These are phyloP conservation scores for Tineola bisselliella DNA, from an alignment of 2,888 invertebrate genomes.

Conservation along the genomic window DNA sequence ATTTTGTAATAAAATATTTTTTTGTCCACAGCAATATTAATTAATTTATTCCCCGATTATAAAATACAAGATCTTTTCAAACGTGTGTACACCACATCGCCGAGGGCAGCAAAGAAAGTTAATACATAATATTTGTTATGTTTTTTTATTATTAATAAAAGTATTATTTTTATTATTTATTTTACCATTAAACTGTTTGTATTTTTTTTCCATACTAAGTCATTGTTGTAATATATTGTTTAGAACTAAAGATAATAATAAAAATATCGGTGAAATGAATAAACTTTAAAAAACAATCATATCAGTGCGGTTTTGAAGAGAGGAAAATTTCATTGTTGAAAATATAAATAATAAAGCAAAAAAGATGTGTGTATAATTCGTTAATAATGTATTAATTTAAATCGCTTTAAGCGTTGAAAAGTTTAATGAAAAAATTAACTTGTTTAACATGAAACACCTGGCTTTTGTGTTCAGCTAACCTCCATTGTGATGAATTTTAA, in stretches of 20 bases:
- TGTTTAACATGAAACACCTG: background rate
- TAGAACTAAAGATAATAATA: too few relatives aligned
- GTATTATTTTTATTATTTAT: too few relatives aligned
- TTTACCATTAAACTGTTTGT: too few relatives aligned
- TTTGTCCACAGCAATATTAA: conserved; percentile 56
- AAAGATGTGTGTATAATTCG: background rate
- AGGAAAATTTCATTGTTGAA: too few relatives aligned
- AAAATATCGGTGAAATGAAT: too few relatives aligned
- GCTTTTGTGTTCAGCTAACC: background rate
- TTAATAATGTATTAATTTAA: background rate
- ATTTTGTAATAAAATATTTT: background rate
- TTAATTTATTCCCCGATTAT: conserved; percentile 82
- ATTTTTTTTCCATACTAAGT: too few relatives aligned
- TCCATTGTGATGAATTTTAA: background rate
- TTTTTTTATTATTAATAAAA: too few relatives aligned
- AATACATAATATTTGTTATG: too few relatives aligned
- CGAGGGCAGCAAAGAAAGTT: conserved; percentile 34
- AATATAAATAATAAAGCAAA: too few relatives aligned
- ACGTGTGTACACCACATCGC: conserved; percentile 76
- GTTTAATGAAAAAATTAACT: background rate
- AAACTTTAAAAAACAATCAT: too few relatives aligned
- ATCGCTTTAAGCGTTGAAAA: background rate
- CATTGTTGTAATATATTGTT: too few relatives aligned
- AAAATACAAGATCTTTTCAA: conserved; percentile 76
- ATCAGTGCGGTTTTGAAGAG: too few relatives aligned